Evolutionary conservation across 2,888 invertebrate species (phyloP).

Genomic region (Drosophila gaucha): DNA sequence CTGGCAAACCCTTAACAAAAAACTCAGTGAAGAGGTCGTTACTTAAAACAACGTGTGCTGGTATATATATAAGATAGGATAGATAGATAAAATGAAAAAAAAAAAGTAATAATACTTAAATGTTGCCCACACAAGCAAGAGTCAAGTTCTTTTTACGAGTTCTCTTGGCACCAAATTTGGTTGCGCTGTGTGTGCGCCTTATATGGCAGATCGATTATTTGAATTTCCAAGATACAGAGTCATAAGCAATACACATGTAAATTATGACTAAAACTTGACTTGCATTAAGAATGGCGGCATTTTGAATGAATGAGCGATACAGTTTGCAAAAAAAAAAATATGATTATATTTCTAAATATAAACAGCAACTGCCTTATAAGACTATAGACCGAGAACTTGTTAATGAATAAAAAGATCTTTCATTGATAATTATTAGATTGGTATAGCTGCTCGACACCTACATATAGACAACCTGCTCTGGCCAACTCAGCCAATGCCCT

Average conservation of each 20-base stretch:
- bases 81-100: too few species aligned
- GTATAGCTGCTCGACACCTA: slow-evolving; percentile 45
- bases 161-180: slow-evolving; percentile 63
- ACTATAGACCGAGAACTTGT: slow-evolving; percentile 61
- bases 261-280: slow-evolving; percentile 72
- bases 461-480: slow-evolving; percentile 41
- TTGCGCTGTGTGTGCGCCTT: slow-evolving; percentile 43
- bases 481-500: slow-evolving; percentile 60
- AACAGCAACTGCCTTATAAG: slow-evolving; percentile 60
- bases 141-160: slow-evolving; percentile 37
- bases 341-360: background rate
- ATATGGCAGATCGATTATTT: slow-evolving; percentile 52
- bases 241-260: slow-evolving; percentile 61
- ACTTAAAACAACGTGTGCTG: slow-evolving; percentile 43
- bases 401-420: slow-evolving; percentile 69
- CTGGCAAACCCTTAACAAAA: slow-evolving; percentile 22
- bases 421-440: slow-evolving; percentile 75
- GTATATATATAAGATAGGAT: slow-evolving; percentile 16
- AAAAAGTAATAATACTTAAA: slow-evolving; percentile 34
- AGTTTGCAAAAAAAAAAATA: slow-evolving; percentile 12
- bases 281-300: slow-evolving; percentile 57
- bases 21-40: slow-evolving; percentile 1
- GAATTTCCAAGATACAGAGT: slow-evolving; percentile 52
- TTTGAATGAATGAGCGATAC: slow-evolving; percentile 55
- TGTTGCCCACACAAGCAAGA: slow-evolving; percentile 31